Base-by-base conservation (phyloP, 1,140 invertebrate genomes). In the Drosophila setifemur region DNA sequence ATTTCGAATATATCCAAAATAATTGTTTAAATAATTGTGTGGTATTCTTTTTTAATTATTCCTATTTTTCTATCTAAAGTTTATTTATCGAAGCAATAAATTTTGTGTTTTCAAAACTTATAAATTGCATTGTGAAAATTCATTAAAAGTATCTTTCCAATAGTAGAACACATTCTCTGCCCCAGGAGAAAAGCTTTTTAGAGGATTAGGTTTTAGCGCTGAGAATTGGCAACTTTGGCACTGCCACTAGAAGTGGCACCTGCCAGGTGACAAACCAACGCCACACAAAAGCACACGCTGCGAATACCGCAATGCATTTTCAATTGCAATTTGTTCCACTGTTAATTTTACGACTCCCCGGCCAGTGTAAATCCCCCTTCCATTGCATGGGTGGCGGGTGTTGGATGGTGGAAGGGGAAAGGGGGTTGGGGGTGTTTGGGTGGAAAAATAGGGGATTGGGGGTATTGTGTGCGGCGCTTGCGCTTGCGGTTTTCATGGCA, bases 401-500 rank as follows among this genome's bases (percentile, higher is more conserved):
- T 3, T 9, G 60, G 25, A n/a, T n/a, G 2, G 26, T 14, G 25
- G n/a, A n/a, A n/a, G n/a, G n/a, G n/a, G n/a, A n/a, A n/a, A n/a
- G 33, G 31, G 16, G 44, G 6, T 33, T 19, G 29, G 26, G 58
- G 39, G 37, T 28, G 57, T 55, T 48, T n/a, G n/a, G n/a, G n/a
- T n/a, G n/a, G n/a, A n/a, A n/a, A n/a, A n/a, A 53, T 35, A 11
- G 33, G 31, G 16, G 44, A 8, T 33, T 19, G 29, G 26, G 58
- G 39, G 37, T 28, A 57, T 55, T 48, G 29, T 39, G 29, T 35
- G 67, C 45, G 26, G 26, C 60, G 45, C 40, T 68, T 52, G 60
- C 71, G 72, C 63, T 74, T 77, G 73, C 33, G 54, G 76, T 75
- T 61, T 79, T 60, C 48, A 57, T 75, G 71, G 60, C 42, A 75